Evolutionary conservation across 2,888 invertebrate genomes (phyloP).

Genomic region (Nysson spinosus): DNA sequence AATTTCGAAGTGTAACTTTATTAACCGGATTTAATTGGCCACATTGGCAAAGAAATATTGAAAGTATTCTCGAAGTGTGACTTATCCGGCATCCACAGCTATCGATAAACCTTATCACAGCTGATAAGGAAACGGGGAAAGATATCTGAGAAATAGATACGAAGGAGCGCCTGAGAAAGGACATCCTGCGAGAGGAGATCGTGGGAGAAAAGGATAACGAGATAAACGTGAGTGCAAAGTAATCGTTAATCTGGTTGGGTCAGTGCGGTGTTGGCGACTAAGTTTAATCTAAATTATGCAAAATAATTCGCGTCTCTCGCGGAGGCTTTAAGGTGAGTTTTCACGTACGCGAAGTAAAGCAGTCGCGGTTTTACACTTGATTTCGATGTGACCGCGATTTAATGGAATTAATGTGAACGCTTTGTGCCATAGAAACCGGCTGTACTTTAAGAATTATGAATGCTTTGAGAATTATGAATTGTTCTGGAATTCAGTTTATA

Average conservation of each 20-base stretch:
- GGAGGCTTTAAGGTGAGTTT: conserved; percentile 2
- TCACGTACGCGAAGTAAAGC: conserved; percentile 10
- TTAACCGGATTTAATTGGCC: too few species aligned
- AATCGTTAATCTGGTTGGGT: conserved; percentile 64
- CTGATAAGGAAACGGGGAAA: not conserved
- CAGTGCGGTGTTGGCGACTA: conserved; percentile 47
- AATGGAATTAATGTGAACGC: conserved; percentile 8
- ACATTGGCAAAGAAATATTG: too few species aligned
- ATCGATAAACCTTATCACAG: not conserved
- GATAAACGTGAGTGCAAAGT: conserved; percentile 50
- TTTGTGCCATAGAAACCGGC: conserved; percentile 4
- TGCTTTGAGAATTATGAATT: conserved; percentile 21
- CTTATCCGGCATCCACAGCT: conserved; percentile 30
- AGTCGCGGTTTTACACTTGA: conserved; percentile 23
- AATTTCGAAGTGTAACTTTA: too few species aligned
- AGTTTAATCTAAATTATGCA: conserved; percentile 65
- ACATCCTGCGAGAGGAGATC: not conserved
- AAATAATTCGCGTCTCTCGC: conserved; percentile 60
- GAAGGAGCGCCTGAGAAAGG: not conserved
- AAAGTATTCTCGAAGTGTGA: too few species aligned
- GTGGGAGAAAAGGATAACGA: conserved; percentile 22
- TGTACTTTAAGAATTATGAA: conserved; percentile 8
- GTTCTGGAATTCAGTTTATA: not conserved
- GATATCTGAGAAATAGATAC: too few species aligned
- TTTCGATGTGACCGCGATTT: conserved; percentile 27